A percentile compares a stretch with the other conserved stretches of the same genome.
Evolutionary conservation across 1,140 invertebrate genomes (phyloP).

Genomic region (Drosophila tsacasi): DNA sequence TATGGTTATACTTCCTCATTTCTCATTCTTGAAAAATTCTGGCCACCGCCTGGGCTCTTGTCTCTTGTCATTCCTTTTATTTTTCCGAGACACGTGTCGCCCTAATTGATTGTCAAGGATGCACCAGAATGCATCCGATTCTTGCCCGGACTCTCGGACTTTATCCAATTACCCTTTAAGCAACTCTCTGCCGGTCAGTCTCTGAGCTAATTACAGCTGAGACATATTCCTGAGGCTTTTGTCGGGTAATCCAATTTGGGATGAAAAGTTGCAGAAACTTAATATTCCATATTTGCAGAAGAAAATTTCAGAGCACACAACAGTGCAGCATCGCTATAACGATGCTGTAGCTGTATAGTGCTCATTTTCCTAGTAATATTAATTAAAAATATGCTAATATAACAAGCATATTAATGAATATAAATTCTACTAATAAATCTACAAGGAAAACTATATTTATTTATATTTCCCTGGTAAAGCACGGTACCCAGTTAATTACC

Average conservation of each 20-base stretch:
- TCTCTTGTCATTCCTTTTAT: no score
- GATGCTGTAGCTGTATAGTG: no score
- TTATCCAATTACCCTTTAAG: constrained; percentile 28
- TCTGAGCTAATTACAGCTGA: constrained; percentile 13
- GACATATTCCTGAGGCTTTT: background rate
- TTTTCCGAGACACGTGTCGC: background rate
- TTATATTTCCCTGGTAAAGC: no score
- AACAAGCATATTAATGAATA: no score
- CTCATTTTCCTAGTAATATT: no score
- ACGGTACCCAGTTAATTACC: no score
- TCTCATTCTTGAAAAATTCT: background rate
- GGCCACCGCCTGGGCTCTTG: no score
- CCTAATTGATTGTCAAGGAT: constrained; percentile 16
- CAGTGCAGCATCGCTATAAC: no score
- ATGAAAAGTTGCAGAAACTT: constrained; percentile 1
- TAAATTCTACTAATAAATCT: no score
- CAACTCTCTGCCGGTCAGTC: background rate
- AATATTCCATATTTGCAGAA: constrained; percentile 8
- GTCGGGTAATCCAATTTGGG: constrained; percentile 5
- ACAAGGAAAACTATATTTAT: no score
- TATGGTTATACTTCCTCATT: background rate
- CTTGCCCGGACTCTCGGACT: background rate
- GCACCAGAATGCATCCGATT: background rate
- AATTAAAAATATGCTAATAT: no score
- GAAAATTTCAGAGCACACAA: background rate